phyloP scores from a whole-genome alignment of 2,888 invertebrate genomes.

The Dryomyza anilis region DNA sequence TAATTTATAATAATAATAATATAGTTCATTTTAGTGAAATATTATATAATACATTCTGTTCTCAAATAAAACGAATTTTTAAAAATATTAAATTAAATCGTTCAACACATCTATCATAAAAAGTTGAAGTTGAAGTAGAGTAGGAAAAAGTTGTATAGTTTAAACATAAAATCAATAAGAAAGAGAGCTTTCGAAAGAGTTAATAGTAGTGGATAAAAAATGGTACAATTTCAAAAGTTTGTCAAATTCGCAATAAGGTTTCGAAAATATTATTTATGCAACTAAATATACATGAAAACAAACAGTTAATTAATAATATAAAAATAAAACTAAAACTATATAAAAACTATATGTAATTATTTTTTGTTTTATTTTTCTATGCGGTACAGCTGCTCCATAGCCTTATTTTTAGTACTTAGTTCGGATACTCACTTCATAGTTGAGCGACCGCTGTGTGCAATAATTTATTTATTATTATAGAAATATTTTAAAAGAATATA shows the following conservation, averaged over 20 bases:
- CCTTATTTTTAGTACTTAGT: too few species aligned
- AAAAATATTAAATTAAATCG: slow-evolving; percentile 6
- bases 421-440: neutral
- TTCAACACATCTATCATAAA: slow-evolving; percentile 23
- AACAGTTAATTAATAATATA: slow-evolving; percentile 8
- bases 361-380: neutral
- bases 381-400: too few species aligned
- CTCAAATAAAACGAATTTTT: slow-evolving; percentile 5
- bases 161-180: slow-evolving; percentile 10
- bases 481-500: too few species aligned
- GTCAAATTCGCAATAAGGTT: neutral
- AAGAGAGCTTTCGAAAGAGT: neutral
- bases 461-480: neutral
- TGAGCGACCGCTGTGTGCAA: slow-evolving; percentile 18
- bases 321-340: neutral
- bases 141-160: slow-evolving; percentile 2
- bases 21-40: neutral
- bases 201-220: neutral
- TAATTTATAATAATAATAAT: neutral
- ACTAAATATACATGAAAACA: slow-evolving; percentile 20
- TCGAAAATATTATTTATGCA: slow-evolving; percentile 7
- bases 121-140: too few species aligned
- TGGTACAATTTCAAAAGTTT: neutral
- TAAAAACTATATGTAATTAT: neutral
- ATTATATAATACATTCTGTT: slow-evolving; percentile 10